Evolutionary conservation across 2,797 vertebrate genomes (phyloP).

Genomic region (Acrossocheilus wenchowensis): DNA sequence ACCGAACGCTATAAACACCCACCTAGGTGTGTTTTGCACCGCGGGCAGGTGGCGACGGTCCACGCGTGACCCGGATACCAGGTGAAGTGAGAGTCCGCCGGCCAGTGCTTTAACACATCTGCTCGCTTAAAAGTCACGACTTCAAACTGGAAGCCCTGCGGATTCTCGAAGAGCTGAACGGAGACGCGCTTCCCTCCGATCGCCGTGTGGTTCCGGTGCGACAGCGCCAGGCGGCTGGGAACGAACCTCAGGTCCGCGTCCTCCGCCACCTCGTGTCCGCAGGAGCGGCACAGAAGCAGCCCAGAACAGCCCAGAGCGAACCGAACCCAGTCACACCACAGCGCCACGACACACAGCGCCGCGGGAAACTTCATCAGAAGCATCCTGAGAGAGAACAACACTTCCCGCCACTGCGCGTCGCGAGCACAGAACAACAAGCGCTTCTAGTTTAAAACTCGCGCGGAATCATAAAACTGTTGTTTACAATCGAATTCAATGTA

Average conservation of each 20-base stretch:
- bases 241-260: slow-evolving; percentile 62
- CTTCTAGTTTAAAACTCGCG: not conserved
- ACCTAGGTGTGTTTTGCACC: slow-evolving; percentile 69
- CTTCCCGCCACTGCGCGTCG: not conserved
- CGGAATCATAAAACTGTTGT: not conserved
- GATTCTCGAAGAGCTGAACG: slow-evolving; percentile 71
- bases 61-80: slow-evolving; percentile 70
- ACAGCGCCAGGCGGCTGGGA: slow-evolving; percentile 67
- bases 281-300: slow-evolving; percentile 65
- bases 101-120: slow-evolving; percentile 72
- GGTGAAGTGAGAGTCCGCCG: slow-evolving; percentile 69
- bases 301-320: slow-evolving; percentile 23
- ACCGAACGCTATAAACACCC: slow-evolving; percentile 16
- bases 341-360: not conserved
- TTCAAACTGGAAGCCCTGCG: slow-evolving; percentile 71
- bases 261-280: slow-evolving; percentile 67
- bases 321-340: not conserved
- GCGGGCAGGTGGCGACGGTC: slow-evolving; percentile 72
- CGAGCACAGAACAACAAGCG: not conserved
- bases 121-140: slow-evolving; percentile 71
- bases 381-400: not conserved
- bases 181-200: slow-evolving; percentile 57
- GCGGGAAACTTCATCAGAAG: not conserved
- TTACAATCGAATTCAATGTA: too few relatives aligned
- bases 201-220: slow-evolving; percentile 67